These are phyloP conservation scores for Ganaspis sp. DNA, from an alignment of 1,140 invertebrate genomes.

Conservation along the genomic window DNA sequence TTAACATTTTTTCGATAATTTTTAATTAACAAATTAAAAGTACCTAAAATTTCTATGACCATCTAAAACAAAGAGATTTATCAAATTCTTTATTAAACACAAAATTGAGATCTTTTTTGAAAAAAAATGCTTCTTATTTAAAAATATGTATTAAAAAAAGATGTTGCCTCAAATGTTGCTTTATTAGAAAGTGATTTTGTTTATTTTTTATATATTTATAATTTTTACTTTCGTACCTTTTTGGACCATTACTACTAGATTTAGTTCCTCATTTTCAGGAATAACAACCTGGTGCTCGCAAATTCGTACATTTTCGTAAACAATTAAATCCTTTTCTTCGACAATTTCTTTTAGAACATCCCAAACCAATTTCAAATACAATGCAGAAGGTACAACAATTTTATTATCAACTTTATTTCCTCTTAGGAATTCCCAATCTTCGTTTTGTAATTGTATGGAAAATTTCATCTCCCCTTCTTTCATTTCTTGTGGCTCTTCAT, in stretches of 20 bases:
- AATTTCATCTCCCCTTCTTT: conserved; percentile 79
- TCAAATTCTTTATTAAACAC: no score
- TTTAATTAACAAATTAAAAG: no score
- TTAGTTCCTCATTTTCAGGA: conserved; percentile 80
- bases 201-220: background rate
- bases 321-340: conserved; percentile 81
- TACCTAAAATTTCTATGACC: no score
- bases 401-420: conserved; percentile 92
- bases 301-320: conserved; percentile 90
- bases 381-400: conserved; percentile 90
- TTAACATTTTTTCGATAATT: no score
- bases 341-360: conserved; percentile 86
- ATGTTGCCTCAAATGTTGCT: no score
- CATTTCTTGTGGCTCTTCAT: conserved; percentile 75
- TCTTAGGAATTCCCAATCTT: conserved; percentile 83
- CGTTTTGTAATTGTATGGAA: conserved; percentile 80
- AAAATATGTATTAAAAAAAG: no score
- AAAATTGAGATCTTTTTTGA: no score
- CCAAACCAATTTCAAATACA: conserved; percentile 89
- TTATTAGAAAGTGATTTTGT: no score
- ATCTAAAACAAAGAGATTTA: no score
- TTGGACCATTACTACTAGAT: conserved; percentile 87
- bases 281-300: conserved; percentile 84
- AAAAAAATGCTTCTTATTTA: background rate
- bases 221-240: conserved; percentile 76